Conservation (phyloP, 2,888 invertebrate genomes). For the Busseola fusca region DNA sequence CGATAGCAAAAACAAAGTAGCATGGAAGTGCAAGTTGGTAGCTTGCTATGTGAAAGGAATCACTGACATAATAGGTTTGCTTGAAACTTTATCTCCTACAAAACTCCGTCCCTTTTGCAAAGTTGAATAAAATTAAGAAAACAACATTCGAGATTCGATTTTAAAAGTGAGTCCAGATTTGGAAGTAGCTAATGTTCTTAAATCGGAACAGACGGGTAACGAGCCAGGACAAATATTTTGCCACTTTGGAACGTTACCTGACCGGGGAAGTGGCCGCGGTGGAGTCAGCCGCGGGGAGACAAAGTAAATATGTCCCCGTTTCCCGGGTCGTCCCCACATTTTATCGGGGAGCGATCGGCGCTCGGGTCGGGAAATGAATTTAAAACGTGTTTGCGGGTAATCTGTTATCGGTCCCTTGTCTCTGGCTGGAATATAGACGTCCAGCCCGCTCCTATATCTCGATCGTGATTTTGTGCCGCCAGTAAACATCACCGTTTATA, state of each 20-base stretch:
- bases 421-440: slow-evolving; percentile 87
- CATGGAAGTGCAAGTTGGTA: slow-evolving; percentile 29
- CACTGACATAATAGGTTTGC: slow-evolving; percentile 43
- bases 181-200: slow-evolving; percentile 81
- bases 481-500: slow-evolving; percentile 66
- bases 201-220: slow-evolving; percentile 85
- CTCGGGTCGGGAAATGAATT: slow-evolving; percentile 89
- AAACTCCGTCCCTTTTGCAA: slow-evolving; percentile 37
- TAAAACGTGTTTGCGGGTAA: slow-evolving; percentile 90
- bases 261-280: slow-evolving; percentile 86
- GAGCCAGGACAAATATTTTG: slow-evolving; percentile 87
- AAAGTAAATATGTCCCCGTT: slow-evolving; percentile 89
- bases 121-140: slow-evolving; percentile 56
- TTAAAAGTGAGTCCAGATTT: slow-evolving; percentile 73
- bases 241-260: slow-evolving; percentile 87
- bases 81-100: slow-evolving; percentile 53
- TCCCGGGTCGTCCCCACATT: slow-evolving; percentile 87
- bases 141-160: slow-evolving; percentile 63
- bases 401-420: slow-evolving; percentile 89
- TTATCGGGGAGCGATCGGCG: slow-evolving; percentile 88
- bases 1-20: slow-evolving; percentile 1
- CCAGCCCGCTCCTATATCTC: slow-evolving; percentile 79
- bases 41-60: slow-evolving; percentile 39
- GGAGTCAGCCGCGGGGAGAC: slow-evolving; percentile 82
- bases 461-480: slow-evolving; percentile 74